These are phyloP conservation scores for Eptatretus burgeri DNA, from an alignment of 2,113 vertebrate genomes.

Conservation along the genomic window DNA sequence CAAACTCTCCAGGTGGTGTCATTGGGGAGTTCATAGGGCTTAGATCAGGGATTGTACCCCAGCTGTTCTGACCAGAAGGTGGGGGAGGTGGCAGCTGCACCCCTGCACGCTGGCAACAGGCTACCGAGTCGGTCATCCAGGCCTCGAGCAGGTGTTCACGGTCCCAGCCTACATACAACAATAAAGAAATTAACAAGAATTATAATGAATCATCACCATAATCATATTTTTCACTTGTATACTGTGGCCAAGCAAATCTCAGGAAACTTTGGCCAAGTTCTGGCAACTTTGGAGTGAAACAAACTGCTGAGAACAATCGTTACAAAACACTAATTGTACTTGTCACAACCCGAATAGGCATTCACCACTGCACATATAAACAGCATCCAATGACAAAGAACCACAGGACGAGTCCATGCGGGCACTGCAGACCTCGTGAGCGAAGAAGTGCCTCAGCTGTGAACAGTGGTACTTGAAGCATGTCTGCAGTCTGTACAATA, in stretches of 20 bases:
- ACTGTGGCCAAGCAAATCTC: too few relatives aligned
- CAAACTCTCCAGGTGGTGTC: constrained; percentile 70
- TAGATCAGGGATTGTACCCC: constrained; percentile 77
- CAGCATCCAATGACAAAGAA: neutral
- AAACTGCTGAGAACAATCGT: too few relatives aligned
- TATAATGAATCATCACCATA: too few relatives aligned
- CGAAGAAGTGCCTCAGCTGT: constrained; percentile 83
- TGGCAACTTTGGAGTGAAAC: too few relatives aligned
- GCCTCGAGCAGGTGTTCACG: constrained; percentile 83
- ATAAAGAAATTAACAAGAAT: too few relatives aligned
- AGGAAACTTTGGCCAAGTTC: too few relatives aligned
- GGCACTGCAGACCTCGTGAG: constrained; percentile 48
- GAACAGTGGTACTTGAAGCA: constrained; percentile 83
- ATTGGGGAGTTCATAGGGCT: constrained; percentile 58
- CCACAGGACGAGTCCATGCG: neutral
- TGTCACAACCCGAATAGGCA: neutral
- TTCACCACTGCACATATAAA: neutral
- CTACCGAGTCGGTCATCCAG: constrained; percentile 78
- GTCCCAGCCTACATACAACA: constrained; percentile 46
- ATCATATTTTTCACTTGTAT: too few relatives aligned
- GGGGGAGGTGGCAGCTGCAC: constrained; percentile 84
- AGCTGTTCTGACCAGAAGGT: constrained; percentile 66
- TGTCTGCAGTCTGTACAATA: constrained; percentile 93
- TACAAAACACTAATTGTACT: too few relatives aligned
- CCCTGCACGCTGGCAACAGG: constrained; percentile 80